phyloP scores from a whole-genome alignment of 2,888 invertebrate species.

The Lasioglossum malachurum region DNA sequence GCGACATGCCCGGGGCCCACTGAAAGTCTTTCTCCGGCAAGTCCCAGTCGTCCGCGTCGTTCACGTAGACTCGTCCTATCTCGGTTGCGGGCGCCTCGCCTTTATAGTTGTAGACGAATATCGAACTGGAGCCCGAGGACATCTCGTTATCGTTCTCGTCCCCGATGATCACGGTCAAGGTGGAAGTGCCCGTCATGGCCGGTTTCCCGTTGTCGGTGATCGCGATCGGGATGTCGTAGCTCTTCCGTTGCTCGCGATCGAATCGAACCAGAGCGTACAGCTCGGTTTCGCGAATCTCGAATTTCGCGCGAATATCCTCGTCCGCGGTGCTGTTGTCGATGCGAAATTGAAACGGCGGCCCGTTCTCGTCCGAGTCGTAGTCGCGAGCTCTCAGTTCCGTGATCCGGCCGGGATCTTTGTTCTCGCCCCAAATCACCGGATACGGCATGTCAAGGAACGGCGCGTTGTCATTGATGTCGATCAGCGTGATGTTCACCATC shows the following conservation, averaged over 20 bases:
- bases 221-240: conserved; percentile 94
- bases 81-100: conserved; percentile 92
- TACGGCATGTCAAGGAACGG: conserved; percentile 94
- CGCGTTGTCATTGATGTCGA: conserved; percentile 97
- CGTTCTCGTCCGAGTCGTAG: conserved; percentile 93
- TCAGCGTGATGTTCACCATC: conserved; percentile 88
- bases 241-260: conserved; percentile 95
- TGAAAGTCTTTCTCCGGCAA: conserved; percentile 94
- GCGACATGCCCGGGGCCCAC: conserved; percentile 88
- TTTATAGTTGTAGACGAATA: conserved; percentile 98
- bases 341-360: conserved; percentile 93
- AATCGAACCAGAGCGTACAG: conserved; percentile 91
- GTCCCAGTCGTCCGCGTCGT: conserved; percentile 99
- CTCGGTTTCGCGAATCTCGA: conserved; percentile 89
- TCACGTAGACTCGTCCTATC: conserved; percentile 96
- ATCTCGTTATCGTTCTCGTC: conserved; percentile 98
- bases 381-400: conserved; percentile 90
- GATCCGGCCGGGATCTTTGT: conserved; percentile 89
- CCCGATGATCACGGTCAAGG: conserved; percentile 95
- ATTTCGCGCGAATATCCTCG: conserved; percentile 90
- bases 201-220: conserved; percentile 95
- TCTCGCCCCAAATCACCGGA: conserved; percentile 94
- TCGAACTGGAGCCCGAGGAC: conserved; percentile 93
- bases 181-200: conserved; percentile 91
- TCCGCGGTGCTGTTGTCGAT: conserved; percentile 86